These are phyloP conservation scores for Conus betulinus DNA, from an alignment of 1,140 invertebrate genomes.

Conservation along the genomic window DNA sequence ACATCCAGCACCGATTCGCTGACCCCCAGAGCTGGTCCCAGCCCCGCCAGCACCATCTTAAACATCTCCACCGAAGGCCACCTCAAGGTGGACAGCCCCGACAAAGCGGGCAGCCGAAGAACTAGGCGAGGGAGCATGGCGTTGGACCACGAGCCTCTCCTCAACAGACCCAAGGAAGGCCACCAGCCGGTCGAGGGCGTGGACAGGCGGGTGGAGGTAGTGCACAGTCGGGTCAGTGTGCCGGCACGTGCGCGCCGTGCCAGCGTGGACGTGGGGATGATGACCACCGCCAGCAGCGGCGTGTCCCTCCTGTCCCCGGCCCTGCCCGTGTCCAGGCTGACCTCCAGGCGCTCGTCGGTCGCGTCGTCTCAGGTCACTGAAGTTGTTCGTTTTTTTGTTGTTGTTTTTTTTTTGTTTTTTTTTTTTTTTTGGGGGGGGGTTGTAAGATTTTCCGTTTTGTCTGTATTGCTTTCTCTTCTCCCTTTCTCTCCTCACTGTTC, in stretches of 20 bases:
- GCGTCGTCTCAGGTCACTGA: background rate
- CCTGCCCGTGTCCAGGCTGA: background rate
- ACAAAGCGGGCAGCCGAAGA: background rate
- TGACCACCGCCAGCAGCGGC: too few species aligned
- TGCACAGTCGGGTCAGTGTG: background rate
- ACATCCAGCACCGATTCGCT: too few species aligned
- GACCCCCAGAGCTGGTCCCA: too few species aligned
- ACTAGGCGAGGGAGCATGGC: background rate
- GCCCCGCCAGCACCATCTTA: too few species aligned
- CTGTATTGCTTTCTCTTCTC: background rate
- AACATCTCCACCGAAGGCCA: background rate
- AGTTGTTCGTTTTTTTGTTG: background rate
- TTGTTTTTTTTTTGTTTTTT: background rate
- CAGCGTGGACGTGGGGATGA: constrained; percentile 12
- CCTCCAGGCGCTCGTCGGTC: background rate
- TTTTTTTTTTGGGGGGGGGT: background rate
- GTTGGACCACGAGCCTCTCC: background rate
- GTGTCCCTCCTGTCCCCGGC: background rate
- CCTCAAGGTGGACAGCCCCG: background rate
- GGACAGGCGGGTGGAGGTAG: background rate
- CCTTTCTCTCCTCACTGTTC: too few species aligned
- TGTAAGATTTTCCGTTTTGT: background rate
- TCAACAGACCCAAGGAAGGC: background rate
- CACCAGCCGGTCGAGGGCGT: background rate
- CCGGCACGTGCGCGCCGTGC: background rate